phyloP scores from a whole-genome alignment of 2,113 vertebrate species.

The Tragelaphus strepsiceros region DNA sequence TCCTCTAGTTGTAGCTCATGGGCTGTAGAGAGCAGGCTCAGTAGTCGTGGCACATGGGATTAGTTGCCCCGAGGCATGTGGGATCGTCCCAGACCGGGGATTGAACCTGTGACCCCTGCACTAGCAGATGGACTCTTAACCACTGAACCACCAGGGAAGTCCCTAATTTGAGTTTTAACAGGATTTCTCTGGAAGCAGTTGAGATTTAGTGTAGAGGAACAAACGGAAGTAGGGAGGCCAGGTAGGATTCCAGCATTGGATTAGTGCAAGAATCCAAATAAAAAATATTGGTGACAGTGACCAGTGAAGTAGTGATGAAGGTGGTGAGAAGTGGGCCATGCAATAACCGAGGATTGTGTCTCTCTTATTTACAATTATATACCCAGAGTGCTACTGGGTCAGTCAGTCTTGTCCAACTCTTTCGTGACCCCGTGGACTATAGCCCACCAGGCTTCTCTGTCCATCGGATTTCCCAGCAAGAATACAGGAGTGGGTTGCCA shows the following conservation, averaged over 20 bases:
- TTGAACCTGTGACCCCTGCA: background rate
- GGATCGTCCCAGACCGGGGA: background rate
- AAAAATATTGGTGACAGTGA: background rate
- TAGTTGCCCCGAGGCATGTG: background rate
- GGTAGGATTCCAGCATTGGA: background rate
- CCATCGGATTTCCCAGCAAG: background rate
- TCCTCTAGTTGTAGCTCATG: background rate
- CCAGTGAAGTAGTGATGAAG: background rate
- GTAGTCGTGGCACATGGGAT: background rate
- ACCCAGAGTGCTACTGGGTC: background rate
- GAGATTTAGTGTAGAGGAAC: background rate
- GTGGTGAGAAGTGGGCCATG: background rate
- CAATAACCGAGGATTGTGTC: background rate
- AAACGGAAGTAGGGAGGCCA: background rate
- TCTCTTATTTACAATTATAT: background rate
- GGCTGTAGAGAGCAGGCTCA: background rate
- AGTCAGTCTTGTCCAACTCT: background rate
- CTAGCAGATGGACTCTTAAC: background rate
- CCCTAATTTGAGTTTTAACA: background rate
- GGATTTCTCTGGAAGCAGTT: background rate
- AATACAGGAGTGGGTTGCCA: background rate
- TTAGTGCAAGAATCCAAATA: background rate
- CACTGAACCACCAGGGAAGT: background rate
- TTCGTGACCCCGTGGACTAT: background rate
- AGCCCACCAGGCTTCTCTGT: background rate